Evolutionary conservation across 2,888 invertebrate species (phyloP).

Genomic region (Agriopis leucophaearia): DNA sequence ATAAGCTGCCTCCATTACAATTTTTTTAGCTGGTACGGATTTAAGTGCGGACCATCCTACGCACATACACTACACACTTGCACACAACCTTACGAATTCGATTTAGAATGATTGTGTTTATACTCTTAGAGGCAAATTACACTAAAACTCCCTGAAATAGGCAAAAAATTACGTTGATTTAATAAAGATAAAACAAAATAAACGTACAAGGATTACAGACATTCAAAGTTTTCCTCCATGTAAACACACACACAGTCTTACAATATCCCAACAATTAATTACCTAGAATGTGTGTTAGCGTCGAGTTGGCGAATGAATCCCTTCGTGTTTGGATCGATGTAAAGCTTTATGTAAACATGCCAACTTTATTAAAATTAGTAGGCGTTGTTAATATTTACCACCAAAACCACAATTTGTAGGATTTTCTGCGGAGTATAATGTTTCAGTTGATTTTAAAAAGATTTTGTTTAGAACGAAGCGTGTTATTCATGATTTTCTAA

Average conservation of each 20-base stretch:
- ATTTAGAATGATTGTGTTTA: too few relatives aligned
- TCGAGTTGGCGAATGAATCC: constrained; percentile 19
- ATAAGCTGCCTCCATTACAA: too few relatives aligned
- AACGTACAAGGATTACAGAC: not conserved
- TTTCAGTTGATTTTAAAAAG: constrained; percentile 7
- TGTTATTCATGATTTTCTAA: too few relatives aligned
- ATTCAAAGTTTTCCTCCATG: constrained; percentile 3
- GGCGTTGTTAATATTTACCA: constrained; percentile 24
- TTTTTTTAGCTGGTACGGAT: too few relatives aligned
- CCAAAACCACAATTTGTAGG: constrained; percentile 13
- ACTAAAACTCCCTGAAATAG: not conserved
- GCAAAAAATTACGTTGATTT: not conserved
- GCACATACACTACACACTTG: too few relatives aligned
- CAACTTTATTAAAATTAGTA: constrained; percentile 35
- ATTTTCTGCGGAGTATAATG: constrained; percentile 10
- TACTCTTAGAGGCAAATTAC: not conserved
- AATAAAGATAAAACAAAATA: not conserved
- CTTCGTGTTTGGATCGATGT: constrained; percentile 27
- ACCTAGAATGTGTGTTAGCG: constrained; percentile 26
- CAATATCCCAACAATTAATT: constrained; percentile 29
- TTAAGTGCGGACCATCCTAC: too few relatives aligned
- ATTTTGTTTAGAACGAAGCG: not conserved
- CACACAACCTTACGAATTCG: too few relatives aligned
- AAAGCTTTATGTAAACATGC: constrained; percentile 32
- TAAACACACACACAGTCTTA: constrained; percentile 22